Conservation (phyloP, 1,140 invertebrate genomes). For the Trypoxylus dichotomus region DNA sequence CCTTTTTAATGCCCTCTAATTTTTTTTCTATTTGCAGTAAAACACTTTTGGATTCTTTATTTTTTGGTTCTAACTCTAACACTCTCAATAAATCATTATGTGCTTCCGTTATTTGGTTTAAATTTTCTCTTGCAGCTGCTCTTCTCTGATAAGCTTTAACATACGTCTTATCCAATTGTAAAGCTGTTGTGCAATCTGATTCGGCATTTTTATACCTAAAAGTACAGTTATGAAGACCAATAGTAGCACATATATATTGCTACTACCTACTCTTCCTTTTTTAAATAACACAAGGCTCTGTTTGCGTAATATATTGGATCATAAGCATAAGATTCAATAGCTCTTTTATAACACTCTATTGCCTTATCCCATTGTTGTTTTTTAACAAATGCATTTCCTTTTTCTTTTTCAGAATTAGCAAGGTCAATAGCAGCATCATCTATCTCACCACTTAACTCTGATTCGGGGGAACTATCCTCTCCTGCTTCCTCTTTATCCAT, state of each 20-base stretch:
- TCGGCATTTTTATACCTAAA: slow-evolving; percentile 73
- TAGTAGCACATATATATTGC: slow-evolving; percentile 32
- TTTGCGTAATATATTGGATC: slow-evolving; percentile 87
- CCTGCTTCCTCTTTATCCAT: slow-evolving; percentile 60
- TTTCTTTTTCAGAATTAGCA: slow-evolving; percentile 63
- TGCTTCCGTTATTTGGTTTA: slow-evolving; percentile 66
- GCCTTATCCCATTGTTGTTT: slow-evolving; percentile 76
- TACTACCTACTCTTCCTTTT: slow-evolving; percentile 73
- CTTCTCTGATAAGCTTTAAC: slow-evolving; percentile 79
- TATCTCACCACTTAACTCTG: slow-evolving; percentile 54
- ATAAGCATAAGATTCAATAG: slow-evolving; percentile 72
- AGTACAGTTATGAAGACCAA: slow-evolving; percentile 51
- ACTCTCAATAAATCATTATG: slow-evolving; percentile 67
- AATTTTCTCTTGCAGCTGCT: slow-evolving; percentile 66
- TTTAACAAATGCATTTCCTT: slow-evolving; percentile 82
- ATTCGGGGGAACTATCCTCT: slow-evolving; percentile 55
- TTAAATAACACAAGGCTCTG: slow-evolving; percentile 84
- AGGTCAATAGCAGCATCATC: slow-evolving; percentile 58
- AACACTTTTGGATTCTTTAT: slow-evolving; percentile 63
- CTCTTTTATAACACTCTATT: slow-evolving; percentile 77
- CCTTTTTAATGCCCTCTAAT: slow-evolving; percentile 53
- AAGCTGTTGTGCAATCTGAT: slow-evolving; percentile 71
- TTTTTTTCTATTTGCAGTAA: slow-evolving; percentile 60
- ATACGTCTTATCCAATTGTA: slow-evolving; percentile 73
- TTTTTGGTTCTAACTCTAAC: slow-evolving; percentile 71